Evolutionary conservation across 2,888 invertebrate species (phyloP).

Genomic region (Tridacna crocea): DNA sequence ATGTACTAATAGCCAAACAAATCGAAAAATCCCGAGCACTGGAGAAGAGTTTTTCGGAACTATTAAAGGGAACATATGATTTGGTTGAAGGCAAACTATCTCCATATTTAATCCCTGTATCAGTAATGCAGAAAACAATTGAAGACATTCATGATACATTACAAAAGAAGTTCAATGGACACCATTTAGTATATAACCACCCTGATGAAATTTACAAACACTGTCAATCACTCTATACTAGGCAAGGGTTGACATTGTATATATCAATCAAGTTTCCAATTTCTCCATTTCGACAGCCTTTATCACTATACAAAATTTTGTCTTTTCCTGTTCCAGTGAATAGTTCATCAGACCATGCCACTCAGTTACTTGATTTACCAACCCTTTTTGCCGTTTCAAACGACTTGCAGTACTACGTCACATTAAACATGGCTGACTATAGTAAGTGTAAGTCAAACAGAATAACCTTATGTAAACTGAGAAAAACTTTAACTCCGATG

Average conservation of each 20-base stretch:
- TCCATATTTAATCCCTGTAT: slow-evolving; percentile 29
- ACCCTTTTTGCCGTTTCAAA: slow-evolving; percentile 14
- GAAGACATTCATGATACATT: slow-evolving; percentile 27
- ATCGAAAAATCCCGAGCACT: slow-evolving; percentile 26
- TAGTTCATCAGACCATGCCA: slow-evolving; percentile 34
- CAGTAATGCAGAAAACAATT: slow-evolving; percentile 20
- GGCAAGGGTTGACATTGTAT: slow-evolving; percentile 38
- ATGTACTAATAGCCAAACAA: slow-evolving; percentile 21
- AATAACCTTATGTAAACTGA: slow-evolving; percentile 8
- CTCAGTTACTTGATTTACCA: slow-evolving; percentile 37
- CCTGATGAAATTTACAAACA: slow-evolving; percentile 25
- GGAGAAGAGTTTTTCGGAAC: slow-evolving; percentile 24
- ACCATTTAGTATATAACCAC: slow-evolving; percentile 21
- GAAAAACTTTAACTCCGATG: slow-evolving; percentile 10
- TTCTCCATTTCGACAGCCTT: slow-evolving; percentile 25
- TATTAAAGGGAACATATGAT: slow-evolving; percentile 40
- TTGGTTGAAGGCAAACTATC: slow-evolving; percentile 48
- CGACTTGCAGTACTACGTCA: too few relatives aligned
- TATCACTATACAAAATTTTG: slow-evolving; percentile 21
- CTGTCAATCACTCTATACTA: slow-evolving; percentile 19
- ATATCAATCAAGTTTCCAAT: slow-evolving; percentile 42
- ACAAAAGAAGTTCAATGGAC: slow-evolving; percentile 36
- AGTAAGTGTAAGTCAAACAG: neutral
- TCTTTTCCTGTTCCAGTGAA: slow-evolving; percentile 40
- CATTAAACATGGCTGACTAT: neutral